Percentiles rank a stretch among this genome's conserved stretches.
Conservation (phyloP, 2,113 vertebrate species). For the Heliornis fulica region DNA sequence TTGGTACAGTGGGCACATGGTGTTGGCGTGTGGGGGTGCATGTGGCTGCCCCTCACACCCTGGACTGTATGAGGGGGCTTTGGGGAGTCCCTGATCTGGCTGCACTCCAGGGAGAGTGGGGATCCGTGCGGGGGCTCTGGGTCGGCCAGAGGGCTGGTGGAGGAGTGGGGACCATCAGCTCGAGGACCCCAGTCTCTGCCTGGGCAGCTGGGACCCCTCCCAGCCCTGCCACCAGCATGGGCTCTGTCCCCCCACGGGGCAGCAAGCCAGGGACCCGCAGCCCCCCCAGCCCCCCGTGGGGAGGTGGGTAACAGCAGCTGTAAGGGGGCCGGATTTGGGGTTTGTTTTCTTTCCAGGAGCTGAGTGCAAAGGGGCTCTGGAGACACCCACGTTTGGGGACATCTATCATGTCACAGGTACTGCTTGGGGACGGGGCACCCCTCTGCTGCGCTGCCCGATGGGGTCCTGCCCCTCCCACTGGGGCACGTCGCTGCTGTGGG, state of each 20-base stretch:
- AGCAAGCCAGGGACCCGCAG: not conserved
- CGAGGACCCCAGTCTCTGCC: not conserved
- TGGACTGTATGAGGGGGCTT: fast-evolving
- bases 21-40: not conserved
- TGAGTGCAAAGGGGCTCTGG: not conserved
- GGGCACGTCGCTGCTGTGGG: fast-evolving
- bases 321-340: not conserved
- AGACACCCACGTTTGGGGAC: not conserved
- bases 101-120: not conserved
- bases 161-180: fast-evolving
- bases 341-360: not conserved
- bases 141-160: not conserved
- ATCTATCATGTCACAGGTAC: slow-evolving; percentile 44
- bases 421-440: fast-evolving
- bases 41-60: fast-evolving
- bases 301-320: not conserved
- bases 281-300: fast-evolving
- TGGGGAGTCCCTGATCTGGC: not conserved
- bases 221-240: not conserved
- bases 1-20: too few species aligned
- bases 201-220: not conserved
- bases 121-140: fast-evolving
- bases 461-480: not conserved
- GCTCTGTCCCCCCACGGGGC: not conserved
- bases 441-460: not conserved